Percentiles rank a stretch among this genome's conserved stretches.
phyloP scores from a whole-genome alignment of 1,140 invertebrate species.

The Orussus abietinus region DNA sequence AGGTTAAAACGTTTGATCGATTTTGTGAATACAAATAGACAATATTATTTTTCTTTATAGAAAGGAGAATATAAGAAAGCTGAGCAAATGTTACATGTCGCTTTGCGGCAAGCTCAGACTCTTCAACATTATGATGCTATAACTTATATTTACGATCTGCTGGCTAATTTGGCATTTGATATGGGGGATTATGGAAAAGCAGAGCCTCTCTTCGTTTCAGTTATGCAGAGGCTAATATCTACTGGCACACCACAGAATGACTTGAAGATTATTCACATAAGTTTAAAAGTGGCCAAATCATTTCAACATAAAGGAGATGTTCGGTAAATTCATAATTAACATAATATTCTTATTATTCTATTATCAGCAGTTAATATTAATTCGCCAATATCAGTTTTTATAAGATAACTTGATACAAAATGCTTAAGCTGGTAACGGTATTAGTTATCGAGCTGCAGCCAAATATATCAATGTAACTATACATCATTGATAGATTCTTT shows the following conservation, averaged over 20 bases:
- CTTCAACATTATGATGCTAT: constrained; percentile 69
- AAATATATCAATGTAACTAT: too few species aligned
- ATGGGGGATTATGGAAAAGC: constrained; percentile 74
- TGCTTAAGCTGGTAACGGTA: too few species aligned
- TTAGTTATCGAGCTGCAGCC: too few species aligned
- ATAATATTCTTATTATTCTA: neutral
- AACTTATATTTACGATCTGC: constrained; percentile 83
- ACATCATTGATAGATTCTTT: too few species aligned
- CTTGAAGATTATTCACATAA: constrained; percentile 71
- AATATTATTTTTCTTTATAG: constrained; percentile 48
- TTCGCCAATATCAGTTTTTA: too few species aligned
- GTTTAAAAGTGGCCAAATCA: constrained; percentile 72
- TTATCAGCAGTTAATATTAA: too few species aligned
- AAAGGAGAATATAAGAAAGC: constrained; percentile 74
- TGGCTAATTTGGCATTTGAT: constrained; percentile 86
- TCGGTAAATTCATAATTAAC: constrained; percentile 37
- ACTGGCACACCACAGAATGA: constrained; percentile 69
- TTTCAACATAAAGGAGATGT: constrained; percentile 61
- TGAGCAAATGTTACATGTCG: constrained; percentile 79
- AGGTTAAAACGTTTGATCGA: too few species aligned
- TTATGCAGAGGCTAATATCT: constrained; percentile 71
- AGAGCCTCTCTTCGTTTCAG: constrained; percentile 75
- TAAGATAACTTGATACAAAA: too few species aligned
- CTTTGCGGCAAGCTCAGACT: constrained; percentile 78
- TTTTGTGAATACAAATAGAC: neutral